A percentile compares a stretch with the other conserved stretches of the same genome.
Conservation (phyloP, 1,140 invertebrate species). For the Diprion similis region DNA sequence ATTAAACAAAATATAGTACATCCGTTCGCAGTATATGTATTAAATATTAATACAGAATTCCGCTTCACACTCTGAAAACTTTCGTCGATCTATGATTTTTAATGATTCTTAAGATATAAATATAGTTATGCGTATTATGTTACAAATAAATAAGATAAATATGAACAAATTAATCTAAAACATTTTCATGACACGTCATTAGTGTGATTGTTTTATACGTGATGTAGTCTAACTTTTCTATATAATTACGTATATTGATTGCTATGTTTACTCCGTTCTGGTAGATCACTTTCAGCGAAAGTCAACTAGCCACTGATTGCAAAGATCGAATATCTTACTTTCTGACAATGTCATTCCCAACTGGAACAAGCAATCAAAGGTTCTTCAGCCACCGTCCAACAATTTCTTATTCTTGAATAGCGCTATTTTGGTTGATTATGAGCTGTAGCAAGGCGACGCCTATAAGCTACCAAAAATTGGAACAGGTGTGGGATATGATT, state of each 20-base stretch:
- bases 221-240: neutral
- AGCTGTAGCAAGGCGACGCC: neutral
- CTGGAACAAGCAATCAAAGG: no score
- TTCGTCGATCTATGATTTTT: neutral
- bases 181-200: neutral
- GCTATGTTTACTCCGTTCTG: no score
- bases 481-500: neutral
- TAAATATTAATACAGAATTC: slow-evolving; percentile 1
- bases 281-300: no score
- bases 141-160: neutral
- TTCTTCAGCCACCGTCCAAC: no score
- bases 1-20: neutral
- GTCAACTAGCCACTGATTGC: no score
- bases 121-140: neutral
- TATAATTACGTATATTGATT: neutral
- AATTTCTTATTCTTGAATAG: no score
- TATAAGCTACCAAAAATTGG: neutral
- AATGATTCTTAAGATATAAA: no score
- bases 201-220: neutral
- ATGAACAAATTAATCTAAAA: neutral
- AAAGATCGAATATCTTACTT: no score
- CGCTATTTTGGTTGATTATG: neutral
- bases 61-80: neutral
- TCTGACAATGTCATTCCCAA: no score
- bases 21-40: neutral